phyloP scores from a whole-genome alignment of 1,140 invertebrate genomes.

The Drosophila fuyamai region DNA sequence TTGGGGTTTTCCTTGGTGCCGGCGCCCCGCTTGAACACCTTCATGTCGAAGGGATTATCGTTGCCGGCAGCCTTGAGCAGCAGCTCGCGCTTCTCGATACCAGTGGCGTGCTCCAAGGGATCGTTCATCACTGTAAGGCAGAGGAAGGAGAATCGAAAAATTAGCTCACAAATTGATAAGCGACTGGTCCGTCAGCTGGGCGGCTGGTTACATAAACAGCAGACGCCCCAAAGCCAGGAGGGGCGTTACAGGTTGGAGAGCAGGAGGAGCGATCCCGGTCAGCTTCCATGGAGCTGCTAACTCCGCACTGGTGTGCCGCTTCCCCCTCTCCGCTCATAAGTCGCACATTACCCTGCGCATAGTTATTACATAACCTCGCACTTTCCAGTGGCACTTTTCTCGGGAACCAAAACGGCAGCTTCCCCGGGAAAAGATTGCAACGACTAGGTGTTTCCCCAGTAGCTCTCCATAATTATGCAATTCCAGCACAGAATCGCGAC shows the following conservation, averaged over 20 bases:
- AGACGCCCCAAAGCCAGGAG: conserved; percentile 4
- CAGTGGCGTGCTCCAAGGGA: conserved; percentile 96
- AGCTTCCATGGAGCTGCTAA: conserved; percentile 36
- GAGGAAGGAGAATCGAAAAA: conserved; percentile 25
- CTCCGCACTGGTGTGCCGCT: conserved; percentile 11
- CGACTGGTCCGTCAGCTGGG: conserved; percentile 21
- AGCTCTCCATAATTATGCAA: conserved; percentile 57
- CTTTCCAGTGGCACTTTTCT: conserved; percentile 17
- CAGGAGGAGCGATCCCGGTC: background rate
- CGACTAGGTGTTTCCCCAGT: background rate
- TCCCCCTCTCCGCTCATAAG: conserved; percentile 9
- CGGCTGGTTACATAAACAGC: conserved; percentile 62
- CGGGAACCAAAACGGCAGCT: conserved; percentile 10
- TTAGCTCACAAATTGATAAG: conserved; percentile 45
- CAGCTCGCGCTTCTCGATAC: conserved; percentile 95
- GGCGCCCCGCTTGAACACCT: conserved; percentile 90
- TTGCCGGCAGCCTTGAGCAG: conserved; percentile 93
- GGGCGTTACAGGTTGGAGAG: too few species aligned
- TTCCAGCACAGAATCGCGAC: conserved; percentile 4
- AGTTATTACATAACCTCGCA: conserved; percentile 75
- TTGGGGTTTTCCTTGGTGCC: conserved; percentile 95
- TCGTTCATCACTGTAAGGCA: conserved; percentile 89
- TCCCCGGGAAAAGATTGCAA: background rate
- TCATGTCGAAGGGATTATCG: conserved; percentile 95
- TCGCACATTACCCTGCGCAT: conserved; percentile 52